Evolutionary conservation across 1,140 invertebrate genomes (phyloP).

Genomic region (Spodoptera frugiperda): DNA sequence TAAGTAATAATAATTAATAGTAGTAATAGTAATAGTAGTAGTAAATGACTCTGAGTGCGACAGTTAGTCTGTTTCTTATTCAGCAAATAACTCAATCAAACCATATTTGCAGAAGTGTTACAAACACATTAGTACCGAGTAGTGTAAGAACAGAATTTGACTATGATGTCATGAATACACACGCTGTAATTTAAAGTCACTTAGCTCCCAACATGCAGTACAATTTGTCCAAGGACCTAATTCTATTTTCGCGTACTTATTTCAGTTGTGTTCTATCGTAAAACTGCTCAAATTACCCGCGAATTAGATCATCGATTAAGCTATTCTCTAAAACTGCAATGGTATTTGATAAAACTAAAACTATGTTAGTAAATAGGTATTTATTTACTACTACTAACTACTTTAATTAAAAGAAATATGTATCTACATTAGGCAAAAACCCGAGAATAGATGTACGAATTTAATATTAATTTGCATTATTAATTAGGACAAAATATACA

Average conservation of each 20-base stretch:
- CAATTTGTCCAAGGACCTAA: slow-evolving; percentile 37
- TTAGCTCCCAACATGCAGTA: slow-evolving; percentile 20
- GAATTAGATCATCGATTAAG: slow-evolving; percentile 17
- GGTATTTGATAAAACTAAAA: no score
- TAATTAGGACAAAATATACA: no score
- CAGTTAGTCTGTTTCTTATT: not conserved
- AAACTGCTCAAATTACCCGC: not conserved
- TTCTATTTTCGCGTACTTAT: slow-evolving; percentile 19
- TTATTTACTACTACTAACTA: no score
- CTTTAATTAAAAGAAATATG: no score
- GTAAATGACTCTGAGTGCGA: no score
- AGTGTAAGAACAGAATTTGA: slow-evolving; percentile 32
- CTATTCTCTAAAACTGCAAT: not conserved
- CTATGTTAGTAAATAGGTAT: no score
- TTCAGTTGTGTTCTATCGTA: slow-evolving; percentile 3
- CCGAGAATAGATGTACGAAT: no score
- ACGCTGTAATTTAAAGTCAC: slow-evolving; percentile 39
- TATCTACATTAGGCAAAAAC: no score
- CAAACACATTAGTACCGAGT: not conserved
- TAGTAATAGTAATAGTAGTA: no score
- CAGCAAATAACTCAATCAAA: not conserved
- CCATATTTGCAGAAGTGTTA: not conserved
- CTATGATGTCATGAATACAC: slow-evolving; percentile 39
- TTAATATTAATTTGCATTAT: no score
- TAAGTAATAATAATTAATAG: no score